Evolutionary conservation across 2,888 invertebrate species (phyloP).

Genomic region (Dicranocentrus wangi): DNA sequence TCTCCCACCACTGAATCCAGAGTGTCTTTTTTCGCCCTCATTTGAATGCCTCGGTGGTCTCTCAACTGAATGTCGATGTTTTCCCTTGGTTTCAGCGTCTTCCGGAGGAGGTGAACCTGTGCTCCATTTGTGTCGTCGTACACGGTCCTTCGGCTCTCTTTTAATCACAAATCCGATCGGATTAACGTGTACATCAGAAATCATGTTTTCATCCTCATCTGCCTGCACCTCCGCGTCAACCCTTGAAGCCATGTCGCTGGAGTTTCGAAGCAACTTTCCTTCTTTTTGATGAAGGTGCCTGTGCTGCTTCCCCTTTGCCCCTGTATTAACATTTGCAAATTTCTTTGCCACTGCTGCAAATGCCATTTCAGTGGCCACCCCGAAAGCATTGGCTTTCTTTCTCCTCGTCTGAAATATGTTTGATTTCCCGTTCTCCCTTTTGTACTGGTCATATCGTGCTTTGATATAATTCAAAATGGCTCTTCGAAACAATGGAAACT

Average conservation of each 20-base stretch:
- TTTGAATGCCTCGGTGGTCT: too few relatives aligned
- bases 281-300: background rate
- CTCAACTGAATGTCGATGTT: background rate
- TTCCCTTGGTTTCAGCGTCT: too few relatives aligned
- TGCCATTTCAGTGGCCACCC: background rate
- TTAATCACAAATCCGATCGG: too few relatives aligned
- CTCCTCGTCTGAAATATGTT: constrained; percentile 31
- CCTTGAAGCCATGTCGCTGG: background rate
- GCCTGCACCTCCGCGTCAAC: background rate
- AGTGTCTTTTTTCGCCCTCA: too few relatives aligned
- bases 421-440: background rate
- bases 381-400: constrained; percentile 25
- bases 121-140: too few relatives aligned
- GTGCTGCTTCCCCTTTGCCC: background rate
- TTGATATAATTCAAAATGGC: constrained; percentile 30
- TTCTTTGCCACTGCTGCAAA: background rate
- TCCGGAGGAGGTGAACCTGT: too few relatives aligned
- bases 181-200: background rate
- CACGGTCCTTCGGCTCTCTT: too few relatives aligned
- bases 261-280: background rate
- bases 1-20: too few relatives aligned
- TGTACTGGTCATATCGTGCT: constrained; percentile 15
- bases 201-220: background rate
- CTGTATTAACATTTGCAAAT: background rate
- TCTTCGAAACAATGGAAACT: constrained; percentile 45